These are phyloP conservation scores for Cichladusa arquata DNA, from an alignment of 2,113 vertebrate species.

Conservation along the genomic window DNA sequence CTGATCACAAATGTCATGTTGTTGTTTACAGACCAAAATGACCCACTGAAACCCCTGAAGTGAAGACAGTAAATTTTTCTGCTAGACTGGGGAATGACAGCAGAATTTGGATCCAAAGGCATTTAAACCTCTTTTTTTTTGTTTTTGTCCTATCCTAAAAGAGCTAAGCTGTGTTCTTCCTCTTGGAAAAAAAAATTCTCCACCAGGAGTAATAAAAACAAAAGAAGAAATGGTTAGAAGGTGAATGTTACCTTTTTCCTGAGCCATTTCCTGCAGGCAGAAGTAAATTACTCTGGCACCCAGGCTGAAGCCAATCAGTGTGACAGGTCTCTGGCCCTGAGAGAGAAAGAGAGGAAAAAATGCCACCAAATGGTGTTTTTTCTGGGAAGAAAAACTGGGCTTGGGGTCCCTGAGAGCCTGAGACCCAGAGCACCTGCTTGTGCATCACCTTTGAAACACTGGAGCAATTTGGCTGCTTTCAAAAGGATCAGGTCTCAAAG, in stretches of 20 bases:
- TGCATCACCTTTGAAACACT: not conserved
- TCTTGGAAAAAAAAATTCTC: not conserved
- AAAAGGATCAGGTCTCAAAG: not conserved
- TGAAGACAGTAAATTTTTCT: not conserved
- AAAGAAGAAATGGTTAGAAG: not conserved
- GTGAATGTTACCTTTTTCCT: slow-evolving; percentile 82
- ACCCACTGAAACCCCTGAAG: not conserved
- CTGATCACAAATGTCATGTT: not conserved
- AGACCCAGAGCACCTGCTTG: not conserved
- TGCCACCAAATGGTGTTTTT: not conserved
- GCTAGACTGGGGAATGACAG: not conserved
- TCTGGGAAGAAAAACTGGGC: not conserved
- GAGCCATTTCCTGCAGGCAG: slow-evolving; percentile 93
- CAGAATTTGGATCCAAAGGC: not conserved
- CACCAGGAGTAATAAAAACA: not conserved
- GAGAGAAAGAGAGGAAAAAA: not conserved
- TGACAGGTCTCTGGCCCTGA: slow-evolving; percentile 92
- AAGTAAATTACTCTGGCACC: slow-evolving; percentile 97
- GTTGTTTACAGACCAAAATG: not conserved
- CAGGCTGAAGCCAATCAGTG: slow-evolving; percentile 93
- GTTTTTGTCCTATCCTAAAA: not conserved
- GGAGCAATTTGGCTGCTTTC: not conserved
- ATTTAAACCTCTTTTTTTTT: not conserved
- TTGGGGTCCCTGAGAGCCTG: accelerated
- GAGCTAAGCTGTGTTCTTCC: not conserved